phyloP scores from a whole-genome alignment of 1,140 invertebrate species.

The Cardiocondyla obscurior region DNA sequence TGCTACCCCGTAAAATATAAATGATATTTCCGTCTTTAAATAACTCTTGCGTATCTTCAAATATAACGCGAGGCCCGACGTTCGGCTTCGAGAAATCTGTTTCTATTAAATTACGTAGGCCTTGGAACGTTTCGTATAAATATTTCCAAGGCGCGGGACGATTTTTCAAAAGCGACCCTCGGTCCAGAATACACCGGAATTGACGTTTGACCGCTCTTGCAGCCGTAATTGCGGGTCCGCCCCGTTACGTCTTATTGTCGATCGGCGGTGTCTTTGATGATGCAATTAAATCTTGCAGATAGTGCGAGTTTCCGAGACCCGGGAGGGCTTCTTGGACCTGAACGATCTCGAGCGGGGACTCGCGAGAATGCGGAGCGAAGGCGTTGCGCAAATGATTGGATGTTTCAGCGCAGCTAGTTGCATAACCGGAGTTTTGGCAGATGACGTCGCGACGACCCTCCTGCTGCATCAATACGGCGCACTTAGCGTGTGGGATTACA shows the following conservation, averaged over 20 bases:
- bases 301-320: slow-evolving; percentile 90
- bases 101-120: background rate
- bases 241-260: background rate
- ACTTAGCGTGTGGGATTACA: slow-evolving; percentile 95
- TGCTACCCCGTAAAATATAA: background rate
- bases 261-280: background rate
- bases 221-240: background rate
- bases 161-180: background rate
- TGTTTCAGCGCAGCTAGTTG: slow-evolving; percentile 95
- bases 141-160: slow-evolving; percentile 21
- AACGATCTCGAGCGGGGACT: slow-evolving; percentile 90
- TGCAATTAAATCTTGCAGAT: slow-evolving; percentile 84
- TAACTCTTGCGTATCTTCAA: background rate
- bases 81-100: background rate
- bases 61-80: background rate
- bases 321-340: slow-evolving; percentile 91
- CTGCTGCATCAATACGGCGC: slow-evolving; percentile 93
- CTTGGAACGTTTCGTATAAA: slow-evolving; percentile 13
- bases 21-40: background rate
- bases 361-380: slow-evolving; percentile 85
- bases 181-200: background rate
- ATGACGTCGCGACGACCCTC: slow-evolving; percentile 92
- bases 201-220: background rate
- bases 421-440: slow-evolving; percentile 93
- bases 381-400: slow-evolving; percentile 88